Evolutionary conservation across 2,888 invertebrate genomes (phyloP), one percentile per base, ranked within the genome.

Genomic region (Eupelmus urozonus): DNA sequence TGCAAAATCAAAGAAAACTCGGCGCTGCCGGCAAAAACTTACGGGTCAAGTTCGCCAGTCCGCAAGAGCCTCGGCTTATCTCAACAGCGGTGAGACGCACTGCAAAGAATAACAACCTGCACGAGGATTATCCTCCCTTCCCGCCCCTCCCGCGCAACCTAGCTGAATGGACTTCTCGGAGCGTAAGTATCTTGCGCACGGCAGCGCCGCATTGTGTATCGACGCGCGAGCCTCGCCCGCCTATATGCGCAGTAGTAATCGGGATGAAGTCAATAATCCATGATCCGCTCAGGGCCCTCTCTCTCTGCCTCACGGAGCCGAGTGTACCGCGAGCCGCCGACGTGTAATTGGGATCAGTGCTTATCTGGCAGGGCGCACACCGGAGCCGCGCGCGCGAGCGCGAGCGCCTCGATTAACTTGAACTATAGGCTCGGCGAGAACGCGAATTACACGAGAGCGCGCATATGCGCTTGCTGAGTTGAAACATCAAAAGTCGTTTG

Each of bases 331-430:
- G 84, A 84, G 85, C 83, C 83, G 85, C 83, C 85, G 82, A 86
- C 87, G 83, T 87, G 88, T 88, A 89, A 88, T 88, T 88, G 86
- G 87, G 87, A 88, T 88, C 87, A 86, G 86, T 84, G 88, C 88
- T 89, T 88, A 89, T 88, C 89, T 85, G 83, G 82, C 85, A 62
- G 71, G 83, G 85, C 82, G 85, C 87, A 87, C 85, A 86, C 86
- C 82, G 80, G 84, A 85, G 82, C 81, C 80, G 76, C 78, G 76
- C 65, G 0, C 78, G 71, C 25, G 11, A 5, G 5, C 25, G 5
- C 57, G 13, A 62, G 77, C 65, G 71, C 51, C 60, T 51, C 65
- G 71, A 77, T 77, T 72, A 72, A 74, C 65, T 49, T 23, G 53
- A 65, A 76, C 55, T 59, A 71, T 66, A 18, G 70, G 70, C 80